Evolutionary conservation across 2,888 invertebrate genomes (phyloP).

Genomic region (Tipula lateralis): DNA sequence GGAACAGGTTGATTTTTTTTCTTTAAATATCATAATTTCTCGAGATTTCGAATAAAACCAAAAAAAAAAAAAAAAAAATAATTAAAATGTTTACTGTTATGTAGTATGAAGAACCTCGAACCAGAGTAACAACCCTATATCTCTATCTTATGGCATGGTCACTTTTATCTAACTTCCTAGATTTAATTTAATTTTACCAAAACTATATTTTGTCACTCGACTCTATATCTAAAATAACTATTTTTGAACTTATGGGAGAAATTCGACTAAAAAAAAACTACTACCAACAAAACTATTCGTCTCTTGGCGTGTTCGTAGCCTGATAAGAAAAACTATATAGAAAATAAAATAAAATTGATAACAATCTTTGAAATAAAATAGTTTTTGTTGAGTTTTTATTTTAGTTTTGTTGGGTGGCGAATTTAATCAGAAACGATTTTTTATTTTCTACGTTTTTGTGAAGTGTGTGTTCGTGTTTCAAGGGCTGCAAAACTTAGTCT

Average conservation of each 20-base stretch:
- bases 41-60: not conserved
- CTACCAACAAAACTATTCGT: not conserved
- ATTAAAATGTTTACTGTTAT: not conserved
- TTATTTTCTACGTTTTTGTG: not conserved
- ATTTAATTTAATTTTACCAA: not conserved
- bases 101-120: not conserved
- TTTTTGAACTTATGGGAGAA: not conserved
- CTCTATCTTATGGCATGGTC: not conserved
- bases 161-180: not conserved
- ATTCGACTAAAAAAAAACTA: not conserved
- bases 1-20: not conserved
- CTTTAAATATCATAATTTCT: not conserved
- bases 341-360: slow-evolving; percentile 19
- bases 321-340: slow-evolving; percentile 11
- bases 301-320: not conserved
- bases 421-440: not conserved
- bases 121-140: not conserved
- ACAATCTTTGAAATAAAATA: slow-evolving; percentile 1
- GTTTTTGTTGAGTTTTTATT: not conserved
- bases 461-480: no score
- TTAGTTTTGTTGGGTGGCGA: not conserved
- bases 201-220: not conserved
- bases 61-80: no score
- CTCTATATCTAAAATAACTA: not conserved
- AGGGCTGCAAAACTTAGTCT: no score